Evolutionary conservation across 2,888 invertebrate species (phyloP).

Genomic region (Cerastis leucographa): DNA sequence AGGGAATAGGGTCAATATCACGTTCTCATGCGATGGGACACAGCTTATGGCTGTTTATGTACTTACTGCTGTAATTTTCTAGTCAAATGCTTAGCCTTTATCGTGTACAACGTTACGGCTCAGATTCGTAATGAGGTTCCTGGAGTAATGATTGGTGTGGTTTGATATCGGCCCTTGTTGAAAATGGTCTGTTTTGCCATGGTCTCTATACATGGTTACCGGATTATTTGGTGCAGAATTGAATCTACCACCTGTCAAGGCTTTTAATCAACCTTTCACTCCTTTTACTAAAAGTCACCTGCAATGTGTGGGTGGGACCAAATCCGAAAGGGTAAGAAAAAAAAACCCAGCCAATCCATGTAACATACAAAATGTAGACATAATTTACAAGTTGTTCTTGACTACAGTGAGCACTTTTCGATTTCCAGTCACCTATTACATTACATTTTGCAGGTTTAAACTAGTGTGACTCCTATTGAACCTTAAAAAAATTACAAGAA

Average conservation of each 20-base stretch:
- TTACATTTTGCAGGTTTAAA: not conserved
- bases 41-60: constrained; percentile 40
- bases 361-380: not conserved
- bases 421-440: not conserved
- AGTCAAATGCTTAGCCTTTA: constrained; percentile 35
- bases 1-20: constrained; percentile 63
- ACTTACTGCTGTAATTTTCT: constrained; percentile 47
- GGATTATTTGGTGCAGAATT: not conserved
- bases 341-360: not conserved
- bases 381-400: not conserved
- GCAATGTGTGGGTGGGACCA: not conserved
- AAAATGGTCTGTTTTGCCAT: not conserved
- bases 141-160: constrained; percentile 11
- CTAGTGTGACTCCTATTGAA: not conserved
- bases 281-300: not conserved
- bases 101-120: constrained; percentile 36
- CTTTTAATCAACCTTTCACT: not conserved
- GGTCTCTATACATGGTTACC: not conserved
- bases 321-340: not conserved
- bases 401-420: not conserved
- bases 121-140: constrained; percentile 21
- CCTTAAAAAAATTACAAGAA: not conserved
- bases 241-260: not conserved
- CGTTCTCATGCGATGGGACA: constrained; percentile 63
- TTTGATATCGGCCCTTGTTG: not conserved